A percentile compares a stretch with the other conserved stretches of the same genome.
Conservation (phyloP, 2,888 invertebrate species). For the Callimorpha dominula region DNA sequence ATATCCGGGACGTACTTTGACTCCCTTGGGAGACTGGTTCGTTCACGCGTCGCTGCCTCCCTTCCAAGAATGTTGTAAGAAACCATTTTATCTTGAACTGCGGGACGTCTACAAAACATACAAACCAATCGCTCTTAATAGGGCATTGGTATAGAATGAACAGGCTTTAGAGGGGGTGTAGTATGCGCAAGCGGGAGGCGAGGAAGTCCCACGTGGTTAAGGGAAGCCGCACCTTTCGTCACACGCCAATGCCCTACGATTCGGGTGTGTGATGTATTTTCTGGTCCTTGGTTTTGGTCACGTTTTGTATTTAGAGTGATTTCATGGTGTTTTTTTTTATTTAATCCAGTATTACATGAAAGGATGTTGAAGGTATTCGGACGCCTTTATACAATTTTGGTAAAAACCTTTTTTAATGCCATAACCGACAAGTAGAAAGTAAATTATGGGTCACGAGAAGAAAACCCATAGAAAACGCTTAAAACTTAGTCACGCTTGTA, state of each 20-base stretch:
- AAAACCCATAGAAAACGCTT: neutral
- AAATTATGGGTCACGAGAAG: neutral
- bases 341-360: neutral
- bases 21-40: slow-evolving; percentile 66
- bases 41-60: slow-evolving; percentile 52
- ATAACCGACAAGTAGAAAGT: neutral
- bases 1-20: slow-evolving; percentile 44
- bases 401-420: neutral
- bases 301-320: slow-evolving; percentile 19
- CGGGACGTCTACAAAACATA: neutral
- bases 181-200: neutral
- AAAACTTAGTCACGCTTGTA: neutral
- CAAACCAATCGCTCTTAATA: neutral
- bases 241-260: slow-evolving; percentile 30
- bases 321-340: slow-evolving; percentile 9
- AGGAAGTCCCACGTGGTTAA: slow-evolving; percentile 9
- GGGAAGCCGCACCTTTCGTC: slow-evolving; percentile 40
- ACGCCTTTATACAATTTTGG: neutral
- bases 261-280: slow-evolving; percentile 27
- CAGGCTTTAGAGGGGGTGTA: slow-evolving; percentile 8
- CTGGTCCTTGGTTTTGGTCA: slow-evolving; percentile 26
- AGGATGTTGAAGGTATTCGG: slow-evolving; percentile 1
- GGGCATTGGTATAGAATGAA: neutral
- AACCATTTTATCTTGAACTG: slow-evolving; percentile 41
- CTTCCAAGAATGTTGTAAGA: slow-evolving; percentile 21